Base-by-base conservation (phyloP, 2,113 vertebrate species). In the Odobenus rosmarus region DNA sequence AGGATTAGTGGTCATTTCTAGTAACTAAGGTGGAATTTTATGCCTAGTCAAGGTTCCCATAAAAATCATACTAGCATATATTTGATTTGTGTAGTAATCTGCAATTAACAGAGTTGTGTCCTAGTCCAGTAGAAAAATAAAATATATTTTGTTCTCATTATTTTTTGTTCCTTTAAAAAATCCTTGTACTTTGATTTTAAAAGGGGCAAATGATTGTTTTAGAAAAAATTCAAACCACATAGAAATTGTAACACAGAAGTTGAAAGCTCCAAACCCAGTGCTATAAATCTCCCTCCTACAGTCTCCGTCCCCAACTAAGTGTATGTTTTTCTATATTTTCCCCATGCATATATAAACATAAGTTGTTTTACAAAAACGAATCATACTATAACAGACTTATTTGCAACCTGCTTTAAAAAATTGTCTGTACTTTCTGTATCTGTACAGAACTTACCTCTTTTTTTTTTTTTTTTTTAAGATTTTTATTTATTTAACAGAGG, bases 1-100 rank as follows among this genome's bases (percentile, higher is more conserved):
- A 82, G 49, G 49, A 88, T 57, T 88, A 36, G 42, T 96, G 49
- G 67, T 94, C 72, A 59, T 81, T 87, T 96, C 74, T 87, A 23
- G 55, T 94, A 24, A 67, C 13, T 67, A 39, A 87, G 61, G 51
- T 93, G n/a, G 14, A 91, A 87, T 79, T 96, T 90, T 90, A 85
- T 93, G 12, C 53, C 79, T 77, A 85, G 51, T n/a, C 23, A 94
- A 64, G 28, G 46, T 90, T 80, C 6, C 57, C 49, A 7, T 79
- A 85, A 86, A 96, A 85, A 62, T 86, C 21, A 33, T 72, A 39
- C 36, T 85, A 46, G 31, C 18, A 15, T 90, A 10, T 72, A 31
- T 86, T 80, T 72, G 19, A 53, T 81, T 90, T 90, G 6, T 85
- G 15, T 51, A 64, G 53, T 46, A 90, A 67, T 74, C 23, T 72